Base-by-base conservation (phyloP, 2,797 vertebrate genomes). In the Pangasius djambal region DNA sequence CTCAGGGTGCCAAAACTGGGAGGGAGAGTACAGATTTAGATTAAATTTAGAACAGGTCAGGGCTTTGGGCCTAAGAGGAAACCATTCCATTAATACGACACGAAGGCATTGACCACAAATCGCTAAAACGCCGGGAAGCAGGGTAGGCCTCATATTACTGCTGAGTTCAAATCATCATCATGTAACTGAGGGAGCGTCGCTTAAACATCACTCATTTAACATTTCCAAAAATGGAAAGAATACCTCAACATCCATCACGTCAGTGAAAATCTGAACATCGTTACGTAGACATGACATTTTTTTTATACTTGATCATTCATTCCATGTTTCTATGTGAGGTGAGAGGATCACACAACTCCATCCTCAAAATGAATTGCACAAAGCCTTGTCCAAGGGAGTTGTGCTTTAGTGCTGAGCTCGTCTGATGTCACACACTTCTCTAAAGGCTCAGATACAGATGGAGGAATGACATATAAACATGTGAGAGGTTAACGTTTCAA, bases 1-100 rank as follows among this genome's bases (percentile, higher is more conserved):
- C 96, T 97, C 96, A 97, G 96, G 96, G 96, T 96, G 96, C 94
- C 96, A 96, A 95, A 96, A 94, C 93, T 31, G 95, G 93, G 94
- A 96, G 96, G 95, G 92, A 94, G 94, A 90, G 89, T 93, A 93
- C 92, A 93, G 93, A 83, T 89, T 89, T 82, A 88, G 87, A 85
- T 86, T 59, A 78, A 63, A 85, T 89, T 86, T 81, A 77, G 86
- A 83, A 59, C 59, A 44, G 82, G 65, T 91, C 70, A 89, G 74
- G 85, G 91, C 88, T 91, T 91, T 91, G 92, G 90, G 74, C 91
- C 87, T 90, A 89, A 88, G 81, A 88, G 88, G 78, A 88, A 88
- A 88, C 69, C 75, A 28, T 83, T 70, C 12, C 10, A 16, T 55
- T 4, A 31, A 67, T 12, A 50, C 28, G 44, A 82, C 31, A 61